Evolutionary conservation across 2,888 invertebrate genomes (phyloP).

Genomic region (Diadegma fenestrale): DNA sequence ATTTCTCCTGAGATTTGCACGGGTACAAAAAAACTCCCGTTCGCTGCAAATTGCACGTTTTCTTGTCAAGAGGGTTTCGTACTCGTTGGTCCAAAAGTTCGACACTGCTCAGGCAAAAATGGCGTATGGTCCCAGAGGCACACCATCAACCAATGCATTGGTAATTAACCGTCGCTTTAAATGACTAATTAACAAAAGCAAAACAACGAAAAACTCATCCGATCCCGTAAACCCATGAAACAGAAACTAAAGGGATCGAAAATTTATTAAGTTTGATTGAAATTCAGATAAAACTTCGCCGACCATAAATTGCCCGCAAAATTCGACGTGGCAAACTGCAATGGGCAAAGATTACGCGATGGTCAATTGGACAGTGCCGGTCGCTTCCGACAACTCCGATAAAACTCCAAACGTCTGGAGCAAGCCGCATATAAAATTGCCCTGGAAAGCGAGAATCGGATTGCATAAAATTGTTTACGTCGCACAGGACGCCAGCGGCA

Average conservation of each 20-base stretch:
- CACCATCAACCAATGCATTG: conserved; percentile 85
- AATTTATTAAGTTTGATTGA: conserved; percentile 33
- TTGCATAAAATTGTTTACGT: conserved; percentile 87
- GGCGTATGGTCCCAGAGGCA: conserved; percentile 86
- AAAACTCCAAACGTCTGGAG: conserved; percentile 86
- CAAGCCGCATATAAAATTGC: conserved; percentile 87
- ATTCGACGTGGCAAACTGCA: conserved; percentile 85
- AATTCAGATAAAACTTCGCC: conserved; percentile 87
- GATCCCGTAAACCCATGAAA: background rate
- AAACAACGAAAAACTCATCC: conserved; percentile 1
- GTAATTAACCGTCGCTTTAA: conserved; percentile 76
- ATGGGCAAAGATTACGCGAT: conserved; percentile 86
- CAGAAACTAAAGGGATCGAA: too few species aligned
- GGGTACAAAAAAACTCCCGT: conserved; percentile 86
- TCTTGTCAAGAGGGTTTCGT: conserved; percentile 87
- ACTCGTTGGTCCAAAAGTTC: conserved; percentile 86
- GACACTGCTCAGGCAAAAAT: conserved; percentile 86
- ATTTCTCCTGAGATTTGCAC: conserved; percentile 87
- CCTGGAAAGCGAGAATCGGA: conserved; percentile 87
- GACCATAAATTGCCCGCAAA: conserved; percentile 86
- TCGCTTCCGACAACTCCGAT: conserved; percentile 87
- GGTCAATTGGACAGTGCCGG: conserved; percentile 86
- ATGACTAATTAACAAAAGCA: background rate
- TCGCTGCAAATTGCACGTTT: conserved; percentile 87
- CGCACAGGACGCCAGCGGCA: conserved; percentile 88